Evolutionary conservation across 2,113 vertebrate species (phyloP), one percentile per base, ranked within the genome.

Genomic region (Sturnus vulgaris): DNA sequence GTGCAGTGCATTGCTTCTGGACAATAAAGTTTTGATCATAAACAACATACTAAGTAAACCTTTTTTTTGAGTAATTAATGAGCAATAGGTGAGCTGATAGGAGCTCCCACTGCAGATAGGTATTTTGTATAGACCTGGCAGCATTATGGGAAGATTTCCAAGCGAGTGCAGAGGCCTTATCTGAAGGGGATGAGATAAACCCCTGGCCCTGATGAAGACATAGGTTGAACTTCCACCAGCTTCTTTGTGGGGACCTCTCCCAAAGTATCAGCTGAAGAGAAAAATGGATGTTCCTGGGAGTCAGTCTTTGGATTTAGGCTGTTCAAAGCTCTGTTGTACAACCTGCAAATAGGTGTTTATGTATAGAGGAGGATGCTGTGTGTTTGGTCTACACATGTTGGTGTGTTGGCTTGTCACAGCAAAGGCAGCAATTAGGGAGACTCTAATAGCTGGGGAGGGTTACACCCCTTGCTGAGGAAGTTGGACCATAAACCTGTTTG

Each of bases 401-500:
- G 16, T 52, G 50, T 71, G 50, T 4, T 64, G 61, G 63, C 76
- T 96, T 76, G 89, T 82, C 30, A n/a, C 59, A 82, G 92, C 77
- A 89, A 92, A 96, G 82, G 21, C 83, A 77, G 81, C 64, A 93
- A 92, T 95, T 96, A 97, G 39, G 31, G 82, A 96, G 60, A 50
- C 71, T 60, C 66, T 89, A 94, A 94, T 84, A 88, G 92, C 80
- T 68, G 81, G 88, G 31, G 25, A 96, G 59, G 56, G 75, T 90
- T 68, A 80, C 80, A 63, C 86, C 63, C 84, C 88, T 82, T 72
- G 71, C 92, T 86, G 73, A 92, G 94, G 93, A 92, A 95, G 83
- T 92, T 64, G 71, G 92, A 68, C 73, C 37, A 24, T 85, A 46
- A 96, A 97, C 95, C 96, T 93, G 93, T 95, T 96, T 71, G 82